Percentiles rank a stretch among this genome's conserved stretches.
These are phyloP conservation scores for Porites rus DNA, from an alignment of 92 coral and sea anemone species.

Conservation along the genomic window DNA sequence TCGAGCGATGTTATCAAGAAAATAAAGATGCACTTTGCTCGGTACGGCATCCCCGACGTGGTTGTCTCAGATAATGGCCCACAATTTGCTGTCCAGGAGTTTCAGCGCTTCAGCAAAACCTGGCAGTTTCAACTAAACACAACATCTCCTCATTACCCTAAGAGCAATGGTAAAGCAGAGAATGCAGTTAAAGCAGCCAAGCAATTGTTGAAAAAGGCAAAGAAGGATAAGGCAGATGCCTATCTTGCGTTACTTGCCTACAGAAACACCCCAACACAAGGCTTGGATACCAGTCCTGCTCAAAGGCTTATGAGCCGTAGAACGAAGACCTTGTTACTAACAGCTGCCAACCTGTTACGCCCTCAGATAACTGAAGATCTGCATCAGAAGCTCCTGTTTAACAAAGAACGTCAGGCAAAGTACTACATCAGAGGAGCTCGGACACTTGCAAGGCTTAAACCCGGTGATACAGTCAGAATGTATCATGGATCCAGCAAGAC, in stretches of 20 bases:
- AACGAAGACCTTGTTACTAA: conserved; percentile 4
- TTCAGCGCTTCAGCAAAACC: conserved; percentile 20
- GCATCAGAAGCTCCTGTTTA: background rate
- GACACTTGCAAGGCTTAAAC: background rate
- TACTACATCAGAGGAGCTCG: background rate
- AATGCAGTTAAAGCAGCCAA: conserved; percentile 32
- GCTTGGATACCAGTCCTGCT: conserved; percentile 7
- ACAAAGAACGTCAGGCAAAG: conserved; percentile 1
- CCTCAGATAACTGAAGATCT: background rate
- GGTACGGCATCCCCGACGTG: no score
- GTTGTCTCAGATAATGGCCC: no score
- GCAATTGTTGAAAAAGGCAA: conserved; percentile 15
- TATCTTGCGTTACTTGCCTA: background rate
- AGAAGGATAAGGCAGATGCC: conserved; percentile 1
- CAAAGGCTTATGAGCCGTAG: conserved; percentile 10
- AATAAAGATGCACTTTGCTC: no score
- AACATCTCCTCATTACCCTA: conserved; percentile 17
- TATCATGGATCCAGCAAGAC: background rate
- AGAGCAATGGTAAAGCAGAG: conserved; percentile 31
- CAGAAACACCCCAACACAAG: conserved; percentile 15
- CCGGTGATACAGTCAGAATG: conserved; percentile 22
- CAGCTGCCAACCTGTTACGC: background rate
- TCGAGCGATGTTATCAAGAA: background rate
- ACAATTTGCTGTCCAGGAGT: conserved; percentile 10
- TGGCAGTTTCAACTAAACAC: conserved; percentile 28